A percentile compares a stretch with the other conserved stretches of the same genome.
Evolutionary conservation across 2,113 vertebrate genomes (phyloP).

Genomic region (Lepus americanus): DNA sequence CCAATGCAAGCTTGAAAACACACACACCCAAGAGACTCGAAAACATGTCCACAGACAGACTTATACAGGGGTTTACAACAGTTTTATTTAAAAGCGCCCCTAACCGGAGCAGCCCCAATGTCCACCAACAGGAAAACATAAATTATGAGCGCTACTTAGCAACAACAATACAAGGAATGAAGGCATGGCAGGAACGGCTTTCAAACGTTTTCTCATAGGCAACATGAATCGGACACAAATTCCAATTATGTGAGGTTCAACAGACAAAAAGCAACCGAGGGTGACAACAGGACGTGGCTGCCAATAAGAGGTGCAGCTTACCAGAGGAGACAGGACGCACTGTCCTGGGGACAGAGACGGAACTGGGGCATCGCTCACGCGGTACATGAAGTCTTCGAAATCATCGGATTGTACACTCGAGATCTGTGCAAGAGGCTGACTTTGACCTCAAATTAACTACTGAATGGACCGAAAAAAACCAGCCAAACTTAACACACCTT

Average conservation of each 20-base stretch:
- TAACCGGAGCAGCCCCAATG: background rate
- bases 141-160: background rate
- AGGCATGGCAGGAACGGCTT: background rate
- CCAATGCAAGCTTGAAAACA: too few relatives aligned
- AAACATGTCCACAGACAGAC: background rate
- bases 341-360: background rate
- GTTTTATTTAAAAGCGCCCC: conserved; percentile 57
- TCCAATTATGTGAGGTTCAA: background rate
- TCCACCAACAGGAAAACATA: background rate
- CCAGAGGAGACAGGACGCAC: background rate
- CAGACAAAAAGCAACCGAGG: background rate
- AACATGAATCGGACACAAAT: background rate
- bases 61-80: background rate
- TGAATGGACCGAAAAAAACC: background rate
- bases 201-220: background rate
- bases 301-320: background rate
- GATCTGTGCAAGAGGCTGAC: background rate
- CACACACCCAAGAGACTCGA: background rate
- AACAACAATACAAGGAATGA: background rate
- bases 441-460: background rate
- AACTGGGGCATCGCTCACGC: background rate
- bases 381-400: background rate
- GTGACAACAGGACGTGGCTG: background rate
- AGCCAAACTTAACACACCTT: background rate
- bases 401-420: background rate